phyloP scores from a whole-genome alignment of 1,140 invertebrate species.

The Euborellia annulipes region DNA sequence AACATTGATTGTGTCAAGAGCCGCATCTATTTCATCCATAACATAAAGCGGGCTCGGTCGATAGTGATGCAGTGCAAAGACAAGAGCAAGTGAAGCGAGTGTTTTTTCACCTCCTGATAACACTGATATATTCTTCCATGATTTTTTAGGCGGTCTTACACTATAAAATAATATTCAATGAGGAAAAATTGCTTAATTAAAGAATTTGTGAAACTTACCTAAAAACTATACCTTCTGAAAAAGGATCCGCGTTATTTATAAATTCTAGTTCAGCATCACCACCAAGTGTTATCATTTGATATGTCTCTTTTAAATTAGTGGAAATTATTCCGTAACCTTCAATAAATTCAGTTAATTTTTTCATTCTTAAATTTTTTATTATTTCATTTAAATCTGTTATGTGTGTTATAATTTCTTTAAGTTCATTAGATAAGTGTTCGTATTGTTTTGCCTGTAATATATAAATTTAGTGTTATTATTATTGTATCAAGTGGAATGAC shows the following conservation, averaged over 20 bases:
- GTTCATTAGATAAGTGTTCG: constrained; percentile 47
- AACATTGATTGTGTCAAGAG: constrained; percentile 96
- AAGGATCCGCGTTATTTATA: constrained; percentile 89
- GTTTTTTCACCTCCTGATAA: constrained; percentile 99
- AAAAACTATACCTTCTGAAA: constrained; percentile 85
- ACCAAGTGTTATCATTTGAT: constrained; percentile 95
- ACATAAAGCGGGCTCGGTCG: constrained; percentile 96
- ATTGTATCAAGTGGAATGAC: too few relatives aligned
- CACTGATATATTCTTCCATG: constrained; percentile 97
- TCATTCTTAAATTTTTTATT: constrained; percentile 37
- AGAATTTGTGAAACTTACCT: constrained; percentile 1
- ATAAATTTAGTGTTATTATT: too few relatives aligned
- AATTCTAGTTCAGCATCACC: constrained; percentile 96
- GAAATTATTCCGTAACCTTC: constrained; percentile 82
- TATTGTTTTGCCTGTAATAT: background rate
- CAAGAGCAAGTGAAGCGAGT: constrained; percentile 84
- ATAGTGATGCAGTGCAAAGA: constrained; percentile 97
- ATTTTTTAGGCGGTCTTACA: constrained; percentile 93
- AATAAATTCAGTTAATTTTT: constrained; percentile 73
- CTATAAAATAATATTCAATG: constrained; percentile 29
- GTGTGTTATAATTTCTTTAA: constrained; percentile 63
- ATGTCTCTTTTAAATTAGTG: constrained; percentile 84
- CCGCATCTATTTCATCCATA: constrained; percentile 99
- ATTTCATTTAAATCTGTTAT: constrained; percentile 59
- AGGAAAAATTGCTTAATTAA: too few relatives aligned